Conservation (phyloP, 2,113 vertebrate species). For the Ceyx cyanopectus region DNA sequence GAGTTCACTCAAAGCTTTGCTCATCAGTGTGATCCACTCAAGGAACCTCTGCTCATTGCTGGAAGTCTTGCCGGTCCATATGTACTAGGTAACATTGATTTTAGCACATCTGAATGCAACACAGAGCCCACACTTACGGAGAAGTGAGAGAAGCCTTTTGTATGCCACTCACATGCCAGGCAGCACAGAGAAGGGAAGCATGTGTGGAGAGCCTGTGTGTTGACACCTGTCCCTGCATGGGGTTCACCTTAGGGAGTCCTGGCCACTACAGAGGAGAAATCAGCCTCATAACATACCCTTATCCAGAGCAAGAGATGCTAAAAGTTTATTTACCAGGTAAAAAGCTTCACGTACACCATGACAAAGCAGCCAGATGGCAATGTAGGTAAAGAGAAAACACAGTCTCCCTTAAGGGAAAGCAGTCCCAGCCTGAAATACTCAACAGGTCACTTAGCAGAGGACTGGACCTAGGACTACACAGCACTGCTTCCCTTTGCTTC, state of each 20-base stretch:
- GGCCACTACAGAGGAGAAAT: neutral
- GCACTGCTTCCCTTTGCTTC: neutral
- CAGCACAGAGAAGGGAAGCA: neutral
- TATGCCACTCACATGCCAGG: neutral
- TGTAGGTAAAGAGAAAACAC: neutral
- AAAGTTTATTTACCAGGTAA: neutral
- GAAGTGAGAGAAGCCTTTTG: neutral
- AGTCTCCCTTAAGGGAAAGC: neutral
- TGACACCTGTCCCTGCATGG: neutral
- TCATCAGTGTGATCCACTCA: neutral
- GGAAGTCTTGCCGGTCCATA: neutral
- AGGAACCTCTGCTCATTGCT: neutral
- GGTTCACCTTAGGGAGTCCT: neutral
- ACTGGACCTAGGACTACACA: neutral
- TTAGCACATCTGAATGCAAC: neutral
- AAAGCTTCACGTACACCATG: neutral
- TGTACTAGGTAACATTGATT: neutral
- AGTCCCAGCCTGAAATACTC: neutral
- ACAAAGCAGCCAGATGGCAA: neutral
- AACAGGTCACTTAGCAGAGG: neutral
- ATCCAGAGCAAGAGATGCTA: neutral
- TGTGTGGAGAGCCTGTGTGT: neutral
- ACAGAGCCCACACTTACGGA: neutral
- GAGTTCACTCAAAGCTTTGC: neutral
- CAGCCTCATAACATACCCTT: neutral